phyloP scores from a whole-genome alignment of 2,888 invertebrate species.

The Diachrysia chrysitis region DNA sequence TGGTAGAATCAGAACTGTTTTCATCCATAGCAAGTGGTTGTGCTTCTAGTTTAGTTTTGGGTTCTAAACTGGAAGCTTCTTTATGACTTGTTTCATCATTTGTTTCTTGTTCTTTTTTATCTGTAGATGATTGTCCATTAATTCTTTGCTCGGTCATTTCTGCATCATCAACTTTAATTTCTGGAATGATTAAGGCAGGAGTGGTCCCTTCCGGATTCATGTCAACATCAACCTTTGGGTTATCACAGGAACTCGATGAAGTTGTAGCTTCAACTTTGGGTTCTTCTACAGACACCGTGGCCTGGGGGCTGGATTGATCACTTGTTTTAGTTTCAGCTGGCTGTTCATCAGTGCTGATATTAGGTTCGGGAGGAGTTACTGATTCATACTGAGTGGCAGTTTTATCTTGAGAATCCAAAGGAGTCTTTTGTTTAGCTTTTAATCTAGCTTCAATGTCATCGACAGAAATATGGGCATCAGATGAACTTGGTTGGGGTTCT shows the following conservation, averaged over 20 bases:
- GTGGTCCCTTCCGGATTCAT: slow-evolving; percentile 68
- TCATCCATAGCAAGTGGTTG: slow-evolving; percentile 72
- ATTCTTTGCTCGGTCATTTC: slow-evolving; percentile 83
- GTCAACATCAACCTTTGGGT: slow-evolving; percentile 71
- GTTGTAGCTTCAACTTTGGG: slow-evolving; percentile 60
- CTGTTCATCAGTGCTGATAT: slow-evolving; percentile 67
- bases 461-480: slow-evolving; percentile 80
- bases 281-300: slow-evolving; percentile 57
- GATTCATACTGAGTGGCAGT: slow-evolving; percentile 72
- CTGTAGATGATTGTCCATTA: slow-evolving; percentile 67
- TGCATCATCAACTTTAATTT: slow-evolving; percentile 83
- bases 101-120: slow-evolving; percentile 58
- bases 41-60: slow-evolving; percentile 62
- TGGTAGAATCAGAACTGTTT: slow-evolving; percentile 78
- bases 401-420: slow-evolving; percentile 76
- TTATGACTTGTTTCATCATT: slow-evolving; percentile 57
- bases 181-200: slow-evolving; percentile 75
- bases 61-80: slow-evolving; percentile 51
- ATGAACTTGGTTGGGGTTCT: slow-evolving; percentile 82
- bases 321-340: slow-evolving; percentile 60
- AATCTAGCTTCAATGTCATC: slow-evolving; percentile 81
- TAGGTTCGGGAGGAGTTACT: slow-evolving; percentile 76
- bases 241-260: slow-evolving; percentile 46
- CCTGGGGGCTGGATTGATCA: slow-evolving; percentile 50
- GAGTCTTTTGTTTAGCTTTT: slow-evolving; percentile 84